These are phyloP conservation scores for Boloria euphrosyne DNA, from an alignment of 2,888 invertebrate genomes.

Conservation along the genomic window DNA sequence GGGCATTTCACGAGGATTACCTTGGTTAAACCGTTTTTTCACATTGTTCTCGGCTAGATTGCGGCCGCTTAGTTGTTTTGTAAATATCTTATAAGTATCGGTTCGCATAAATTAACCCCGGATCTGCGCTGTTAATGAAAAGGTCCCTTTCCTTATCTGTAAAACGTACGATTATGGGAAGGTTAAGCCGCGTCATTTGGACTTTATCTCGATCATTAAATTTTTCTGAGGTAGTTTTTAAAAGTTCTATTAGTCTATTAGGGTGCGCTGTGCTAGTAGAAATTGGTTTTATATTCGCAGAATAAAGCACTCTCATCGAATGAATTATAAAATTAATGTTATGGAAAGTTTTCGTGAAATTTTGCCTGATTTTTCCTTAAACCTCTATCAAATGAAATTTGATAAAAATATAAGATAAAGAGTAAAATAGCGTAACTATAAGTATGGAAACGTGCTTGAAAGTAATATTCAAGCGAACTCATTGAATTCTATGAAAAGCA, in stretches of 20 bases:
- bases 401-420: not conserved
- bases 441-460: not conserved
- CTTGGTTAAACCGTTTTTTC: slow-evolving; percentile 63
- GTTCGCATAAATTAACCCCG: slow-evolving; percentile 68
- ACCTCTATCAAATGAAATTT: not conserved
- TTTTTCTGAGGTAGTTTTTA: slow-evolving; percentile 49
- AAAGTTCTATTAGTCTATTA: slow-evolving; percentile 58
- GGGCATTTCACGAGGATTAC: slow-evolving; percentile 72
- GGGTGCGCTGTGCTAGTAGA: slow-evolving; percentile 58
- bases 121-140: slow-evolving; percentile 74
- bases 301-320: slow-evolving; percentile 70
- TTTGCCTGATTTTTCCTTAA: not conserved
- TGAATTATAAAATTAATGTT: slow-evolving; percentile 76
- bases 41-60: slow-evolving; percentile 64
- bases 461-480: slow-evolving; percentile 46
- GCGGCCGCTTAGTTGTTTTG: slow-evolving; percentile 70
- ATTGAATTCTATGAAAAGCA: slow-evolving; percentile 78
- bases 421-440: not conserved
- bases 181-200: slow-evolving; percentile 59
- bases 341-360: slow-evolving; percentile 59
- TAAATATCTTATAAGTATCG: slow-evolving; percentile 80
- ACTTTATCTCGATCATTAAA: slow-evolving; percentile 56
- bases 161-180: slow-evolving; percentile 71
- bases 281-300: slow-evolving; percentile 66
- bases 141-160: slow-evolving; percentile 72